phyloP scores from a whole-genome alignment of 2,113 vertebrate genomes.

The Microcebus murinus region DNA sequence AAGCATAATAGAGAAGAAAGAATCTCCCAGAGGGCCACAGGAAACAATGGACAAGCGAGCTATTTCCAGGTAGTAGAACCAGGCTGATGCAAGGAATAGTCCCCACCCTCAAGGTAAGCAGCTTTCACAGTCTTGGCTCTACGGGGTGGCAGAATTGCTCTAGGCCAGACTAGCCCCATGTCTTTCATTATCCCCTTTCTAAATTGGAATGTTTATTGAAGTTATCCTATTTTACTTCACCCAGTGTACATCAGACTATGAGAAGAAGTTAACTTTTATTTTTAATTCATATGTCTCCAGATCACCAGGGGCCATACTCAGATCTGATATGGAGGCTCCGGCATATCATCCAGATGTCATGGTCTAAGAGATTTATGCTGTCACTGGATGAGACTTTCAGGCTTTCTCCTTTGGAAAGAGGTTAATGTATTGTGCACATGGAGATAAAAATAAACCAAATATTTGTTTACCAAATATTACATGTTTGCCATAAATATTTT shows the following conservation, averaged over 20 bases:
- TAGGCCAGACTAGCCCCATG: neutral
- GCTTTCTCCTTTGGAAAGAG: neutral
- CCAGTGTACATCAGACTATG: neutral
- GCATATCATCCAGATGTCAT: neutral
- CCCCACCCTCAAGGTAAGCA: neutral
- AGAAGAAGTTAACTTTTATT: neutral
- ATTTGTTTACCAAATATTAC: neutral
- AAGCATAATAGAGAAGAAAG: neutral
- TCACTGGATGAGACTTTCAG: neutral
- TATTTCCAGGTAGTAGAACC: neutral
- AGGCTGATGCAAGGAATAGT: neutral
- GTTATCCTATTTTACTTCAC: neutral
- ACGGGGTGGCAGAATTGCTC: neutral
- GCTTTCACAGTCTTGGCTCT: neutral
- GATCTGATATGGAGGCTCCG: neutral
- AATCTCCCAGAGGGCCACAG: neutral
- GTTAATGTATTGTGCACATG: neutral
- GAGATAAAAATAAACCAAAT: neutral
- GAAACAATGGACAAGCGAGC: neutral
- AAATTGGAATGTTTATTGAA: neutral
- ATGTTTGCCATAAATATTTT: neutral
- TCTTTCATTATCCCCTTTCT: neutral
- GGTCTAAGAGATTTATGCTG: neutral
- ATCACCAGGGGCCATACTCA: neutral
- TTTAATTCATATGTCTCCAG: neutral